Evolutionary conservation across 2,797 vertebrate species (phyloP).

Genomic region (Poecilia wingei): DNA sequence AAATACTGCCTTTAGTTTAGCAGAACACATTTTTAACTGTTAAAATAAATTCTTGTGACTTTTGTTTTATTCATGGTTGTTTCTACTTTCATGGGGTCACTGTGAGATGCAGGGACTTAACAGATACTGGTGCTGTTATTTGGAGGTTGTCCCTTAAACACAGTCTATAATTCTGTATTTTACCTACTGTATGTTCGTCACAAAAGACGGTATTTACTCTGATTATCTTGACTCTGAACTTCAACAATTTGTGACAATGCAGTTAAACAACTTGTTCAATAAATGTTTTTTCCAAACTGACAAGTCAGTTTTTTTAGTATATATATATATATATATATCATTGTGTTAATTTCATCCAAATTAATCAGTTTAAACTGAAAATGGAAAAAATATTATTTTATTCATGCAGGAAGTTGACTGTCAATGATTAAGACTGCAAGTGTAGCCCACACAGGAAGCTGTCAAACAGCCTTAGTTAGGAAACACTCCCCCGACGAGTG

Average conservation of each 20-base stretch:
- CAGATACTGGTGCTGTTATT: slow-evolving; percentile 44
- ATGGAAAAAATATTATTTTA: neutral
- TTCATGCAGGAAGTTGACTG: slow-evolving; percentile 42
- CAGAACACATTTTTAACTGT: slow-evolving; percentile 22
- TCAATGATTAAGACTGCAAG: slow-evolving; percentile 11
- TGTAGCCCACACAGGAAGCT: slow-evolving; percentile 68
- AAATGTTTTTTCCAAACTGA: slow-evolving; percentile 68
- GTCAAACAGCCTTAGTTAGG: slow-evolving; percentile 24
- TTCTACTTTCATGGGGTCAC: slow-evolving; percentile 25
- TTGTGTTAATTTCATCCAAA: neutral
- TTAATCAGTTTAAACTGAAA: neutral
- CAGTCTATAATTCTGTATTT: slow-evolving; percentile 44
- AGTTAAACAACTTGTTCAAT: slow-evolving; percentile 66
- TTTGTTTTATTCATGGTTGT: slow-evolving; percentile 39
- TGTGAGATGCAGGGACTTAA: slow-evolving; percentile 24
- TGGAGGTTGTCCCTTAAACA: slow-evolving; percentile 27
- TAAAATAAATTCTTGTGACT: slow-evolving; percentile 19
- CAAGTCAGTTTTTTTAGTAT: neutral
- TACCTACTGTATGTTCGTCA: slow-evolving; percentile 20
- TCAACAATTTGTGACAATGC: slow-evolving; percentile 47
- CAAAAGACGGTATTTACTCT: slow-evolving; percentile 26
- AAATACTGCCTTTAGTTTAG: slow-evolving; percentile 44
- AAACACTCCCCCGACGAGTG: slow-evolving; percentile 42
- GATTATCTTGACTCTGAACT: slow-evolving; percentile 34
- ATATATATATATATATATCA: too few species aligned